Evolutionary conservation across 64 coral and sea anemone genomes (phyloP), one percentile per base, ranked within the genome.

Genomic region (Actinia equina): DNA sequence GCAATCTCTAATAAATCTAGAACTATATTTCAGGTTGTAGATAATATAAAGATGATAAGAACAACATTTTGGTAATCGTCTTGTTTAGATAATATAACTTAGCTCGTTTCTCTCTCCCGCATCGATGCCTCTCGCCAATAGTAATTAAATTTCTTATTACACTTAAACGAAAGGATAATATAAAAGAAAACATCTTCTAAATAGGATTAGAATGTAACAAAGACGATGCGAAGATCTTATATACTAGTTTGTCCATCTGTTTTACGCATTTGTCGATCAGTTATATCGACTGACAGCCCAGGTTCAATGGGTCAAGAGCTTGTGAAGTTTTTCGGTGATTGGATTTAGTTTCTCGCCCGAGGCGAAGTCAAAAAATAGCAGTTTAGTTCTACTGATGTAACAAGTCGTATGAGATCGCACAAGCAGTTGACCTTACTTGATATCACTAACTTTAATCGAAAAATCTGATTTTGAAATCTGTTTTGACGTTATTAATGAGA

Each of bases 401-500:
- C 69, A 1, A 30, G 13, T 74, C 23, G 27, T 37, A 13, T 37
- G 69, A 9, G 69, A 74, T 30, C 69, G 6, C 26, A 74, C 69
- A 42, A 27, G 27, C 25, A 30, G 69, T 41, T 25, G n/a, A 4
- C 18, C 69, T 41, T 41, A 74, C 26, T 74, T 12, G 69, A 74
- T 74, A 74, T 74, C 69, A 14, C 26, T 74, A 41, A 5, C 4
- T 13, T 74, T 74, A 41, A 74, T 74, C 69, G 69, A 74, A 74
- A 74, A 74, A 74, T 60, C 63, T 69, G 63, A 69, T 69, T 69
- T 69, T n/a, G 20, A 69, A 69, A 69, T 74, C 69, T 74, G 69
- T 74, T 74, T 74, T 74, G 69, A 74, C 69, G 7, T 74, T n/a
- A 22, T 14, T 74, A 74, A 74, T 74, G 69, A 74, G 25, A 74